Conservation (phyloP, 2,797 vertebrate genomes). For the Crenuchus spilurus region DNA sequence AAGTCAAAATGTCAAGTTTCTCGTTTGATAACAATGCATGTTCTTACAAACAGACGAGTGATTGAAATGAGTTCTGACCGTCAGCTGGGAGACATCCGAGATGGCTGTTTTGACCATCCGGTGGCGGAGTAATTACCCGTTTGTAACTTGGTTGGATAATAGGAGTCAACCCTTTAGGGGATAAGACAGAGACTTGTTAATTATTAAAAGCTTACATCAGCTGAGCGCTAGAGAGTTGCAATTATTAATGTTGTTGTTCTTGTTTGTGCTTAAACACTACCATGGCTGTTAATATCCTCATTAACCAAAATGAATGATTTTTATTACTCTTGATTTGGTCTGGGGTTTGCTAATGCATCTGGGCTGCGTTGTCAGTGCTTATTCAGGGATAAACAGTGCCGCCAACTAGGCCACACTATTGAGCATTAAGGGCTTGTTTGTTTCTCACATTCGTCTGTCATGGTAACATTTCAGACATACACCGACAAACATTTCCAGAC, state of each 20-base stretch:
- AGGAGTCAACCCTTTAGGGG: slow-evolving; percentile 78
- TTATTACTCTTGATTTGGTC: slow-evolving; percentile 83
- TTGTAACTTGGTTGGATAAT: slow-evolving; percentile 84
- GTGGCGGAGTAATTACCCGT: slow-evolving; percentile 82
- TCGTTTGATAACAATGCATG: slow-evolving; percentile 70
- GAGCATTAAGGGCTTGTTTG: slow-evolving; percentile 43
- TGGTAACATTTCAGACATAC: neutral
- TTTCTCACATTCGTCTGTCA: slow-evolving; percentile 7
- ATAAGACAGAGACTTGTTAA: slow-evolving; percentile 85
- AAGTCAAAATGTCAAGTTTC: slow-evolving; percentile 75
- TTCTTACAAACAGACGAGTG: slow-evolving; percentile 65
- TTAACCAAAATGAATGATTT: slow-evolving; percentile 85
- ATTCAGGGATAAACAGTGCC: slow-evolving; percentile 65
- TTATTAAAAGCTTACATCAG: slow-evolving; percentile 88
- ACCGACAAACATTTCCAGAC: neutral
- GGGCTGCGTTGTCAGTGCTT: slow-evolving; percentile 71
- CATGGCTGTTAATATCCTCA: slow-evolving; percentile 85
- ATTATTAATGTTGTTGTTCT: slow-evolving; percentile 87
- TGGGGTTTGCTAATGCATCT: slow-evolving; percentile 78
- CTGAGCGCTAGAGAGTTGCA: slow-evolving; percentile 81
- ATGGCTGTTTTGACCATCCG: slow-evolving; percentile 78
- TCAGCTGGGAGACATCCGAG: slow-evolving; percentile 65
- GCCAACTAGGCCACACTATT: slow-evolving; percentile 55
- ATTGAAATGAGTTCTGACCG: slow-evolving; percentile 69
- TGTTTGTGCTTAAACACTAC: slow-evolving; percentile 86